Evolutionary conservation across 2,113 vertebrate genomes (phyloP).

Genomic region (Indri indri): DNA sequence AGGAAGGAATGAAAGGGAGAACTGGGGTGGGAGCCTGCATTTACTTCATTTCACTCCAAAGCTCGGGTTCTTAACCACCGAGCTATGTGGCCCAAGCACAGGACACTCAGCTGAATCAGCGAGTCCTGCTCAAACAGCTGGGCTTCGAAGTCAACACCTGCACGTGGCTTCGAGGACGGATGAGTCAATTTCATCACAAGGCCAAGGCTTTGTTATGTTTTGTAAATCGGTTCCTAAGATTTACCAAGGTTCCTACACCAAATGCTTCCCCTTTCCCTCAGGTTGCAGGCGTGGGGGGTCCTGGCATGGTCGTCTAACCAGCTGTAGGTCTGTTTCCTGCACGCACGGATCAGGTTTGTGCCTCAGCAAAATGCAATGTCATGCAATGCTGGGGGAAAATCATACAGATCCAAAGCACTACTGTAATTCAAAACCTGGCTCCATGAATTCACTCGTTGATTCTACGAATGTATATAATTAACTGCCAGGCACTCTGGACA

Average conservation of each 20-base stretch:
- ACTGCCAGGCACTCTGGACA: background rate
- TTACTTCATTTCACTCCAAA: background rate
- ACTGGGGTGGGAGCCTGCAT: background rate
- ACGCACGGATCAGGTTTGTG: background rate
- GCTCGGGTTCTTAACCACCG: background rate
- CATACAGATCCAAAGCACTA: rapidly evolving
- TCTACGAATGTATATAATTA: rapidly evolving
- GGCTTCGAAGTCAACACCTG: background rate
- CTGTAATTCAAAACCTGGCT: background rate
- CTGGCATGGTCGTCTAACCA: background rate
- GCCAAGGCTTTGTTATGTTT: background rate
- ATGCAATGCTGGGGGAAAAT: rapidly evolving
- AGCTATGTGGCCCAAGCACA: background rate
- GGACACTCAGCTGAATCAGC: background rate
- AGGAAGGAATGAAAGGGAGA: background rate
- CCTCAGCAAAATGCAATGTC: rapidly evolving
- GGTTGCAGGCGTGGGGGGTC: background rate
- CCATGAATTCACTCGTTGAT: background rate
- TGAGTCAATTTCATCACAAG: too few species aligned
- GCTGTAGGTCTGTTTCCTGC: background rate
- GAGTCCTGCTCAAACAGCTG: background rate
- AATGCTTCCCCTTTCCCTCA: background rate
- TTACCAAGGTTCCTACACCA: background rate
- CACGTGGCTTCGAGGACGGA: rapidly evolving
- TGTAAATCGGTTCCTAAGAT: background rate